Percentiles rank a stretch among this genome's conserved stretches.
Evolutionary conservation across 1,140 invertebrate genomes (phyloP).

Genomic region (Coboldia fuscipes): DNA sequence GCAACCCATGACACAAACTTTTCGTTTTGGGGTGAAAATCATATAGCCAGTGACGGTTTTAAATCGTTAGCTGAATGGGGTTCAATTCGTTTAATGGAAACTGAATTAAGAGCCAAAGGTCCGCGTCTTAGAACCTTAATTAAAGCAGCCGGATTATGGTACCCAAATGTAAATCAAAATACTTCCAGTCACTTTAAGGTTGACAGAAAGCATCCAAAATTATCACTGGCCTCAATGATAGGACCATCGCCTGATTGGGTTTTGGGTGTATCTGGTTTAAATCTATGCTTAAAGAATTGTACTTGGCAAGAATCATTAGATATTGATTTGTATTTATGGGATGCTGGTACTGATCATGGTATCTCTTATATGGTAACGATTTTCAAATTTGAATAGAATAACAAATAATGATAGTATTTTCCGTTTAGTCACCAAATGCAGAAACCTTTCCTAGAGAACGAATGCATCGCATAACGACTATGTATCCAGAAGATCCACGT

Average conservation of each 20-base stretch:
- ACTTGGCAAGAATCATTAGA: constrained; percentile 59
- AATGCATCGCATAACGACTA: constrained; percentile 72
- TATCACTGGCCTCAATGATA: constrained; percentile 89
- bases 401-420: neutral
- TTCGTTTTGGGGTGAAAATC: constrained; percentile 84
- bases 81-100: constrained; percentile 73
- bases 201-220: constrained; percentile 66
- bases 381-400: too few relatives aligned
- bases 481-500: constrained; percentile 64
- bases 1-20: constrained; percentile 83
- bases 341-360: constrained; percentile 85
- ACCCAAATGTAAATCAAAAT: constrained; percentile 77
- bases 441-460: constrained; percentile 70
- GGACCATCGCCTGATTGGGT: constrained; percentile 93
- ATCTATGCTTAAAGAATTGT: constrained; percentile 75
- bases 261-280: constrained; percentile 67
- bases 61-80: constrained; percentile 45
- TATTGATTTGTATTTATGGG: constrained; percentile 81
- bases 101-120: constrained; percentile 66
- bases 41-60: constrained; percentile 77
- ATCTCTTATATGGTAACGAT: constrained; percentile 75
- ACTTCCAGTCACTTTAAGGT: constrained; percentile 68
- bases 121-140: constrained; percentile 75
- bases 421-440: constrained; percentile 51
- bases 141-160: constrained; percentile 84